phyloP scores from a whole-genome alignment of 2,797 vertebrate species.

The Tangara arthus region DNA sequence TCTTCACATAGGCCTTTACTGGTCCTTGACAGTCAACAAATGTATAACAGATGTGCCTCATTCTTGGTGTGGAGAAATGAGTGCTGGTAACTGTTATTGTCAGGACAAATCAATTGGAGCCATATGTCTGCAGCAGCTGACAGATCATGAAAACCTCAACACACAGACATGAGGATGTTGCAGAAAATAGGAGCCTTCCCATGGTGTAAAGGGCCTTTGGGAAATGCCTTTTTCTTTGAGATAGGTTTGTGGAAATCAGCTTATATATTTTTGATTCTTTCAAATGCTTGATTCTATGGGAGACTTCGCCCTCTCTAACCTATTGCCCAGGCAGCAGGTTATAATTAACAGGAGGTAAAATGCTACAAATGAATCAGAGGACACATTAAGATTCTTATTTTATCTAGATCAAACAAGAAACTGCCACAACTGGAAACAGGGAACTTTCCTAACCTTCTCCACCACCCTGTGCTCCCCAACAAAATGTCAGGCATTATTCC shows the following conservation, averaged over 20 bases:
- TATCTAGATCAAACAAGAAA: background rate
- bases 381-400: slow-evolving; percentile 7
- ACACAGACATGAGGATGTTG: background rate
- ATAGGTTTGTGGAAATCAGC: background rate
- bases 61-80: slow-evolving; percentile 65
- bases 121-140: slow-evolving; percentile 63
- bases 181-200: slow-evolving; percentile 41
- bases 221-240: background rate
- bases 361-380: slow-evolving; percentile 43
- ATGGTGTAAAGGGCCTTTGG: background rate
- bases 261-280: slow-evolving; percentile 21
- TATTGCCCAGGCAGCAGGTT: background rate
- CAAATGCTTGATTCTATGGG: background rate
- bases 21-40: slow-evolving; percentile 82
- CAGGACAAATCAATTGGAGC: slow-evolving; percentile 71
- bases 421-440: background rate
- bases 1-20: slow-evolving; percentile 69
- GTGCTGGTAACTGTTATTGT: slow-evolving; percentile 57
- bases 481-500: slow-evolving; percentile 1
- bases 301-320: background rate
- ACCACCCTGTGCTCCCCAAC: background rate
- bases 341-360: slow-evolving; percentile 45
- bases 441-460: background rate
- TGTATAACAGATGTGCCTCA: slow-evolving; percentile 80
- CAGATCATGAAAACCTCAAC: slow-evolving; percentile 33